A percentile compares a stretch with the other conserved stretches of the same genome.
Evolutionary conservation across 2,888 invertebrate genomes (phyloP).

Genomic region (Epistrophe grossulariae): DNA sequence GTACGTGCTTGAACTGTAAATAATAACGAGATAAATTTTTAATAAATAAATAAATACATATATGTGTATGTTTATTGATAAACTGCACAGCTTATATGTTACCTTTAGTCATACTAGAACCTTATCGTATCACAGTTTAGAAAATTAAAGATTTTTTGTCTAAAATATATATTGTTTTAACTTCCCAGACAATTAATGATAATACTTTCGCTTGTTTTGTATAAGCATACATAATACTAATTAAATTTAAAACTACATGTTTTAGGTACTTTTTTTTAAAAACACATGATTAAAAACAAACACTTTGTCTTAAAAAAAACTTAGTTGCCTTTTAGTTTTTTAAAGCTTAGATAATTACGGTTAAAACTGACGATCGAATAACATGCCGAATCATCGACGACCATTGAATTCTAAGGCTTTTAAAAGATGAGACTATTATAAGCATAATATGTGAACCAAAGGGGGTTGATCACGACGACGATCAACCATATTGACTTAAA

Average conservation of each 20-base stretch:
- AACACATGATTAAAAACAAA: background rate
- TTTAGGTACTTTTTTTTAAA: background rate
- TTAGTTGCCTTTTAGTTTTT: too few species aligned
- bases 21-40: background rate
- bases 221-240: too few species aligned
- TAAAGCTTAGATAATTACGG: too few species aligned
- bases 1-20: constrained; percentile 81
- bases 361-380: background rate
- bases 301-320: too few species aligned
- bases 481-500: constrained; percentile 46
- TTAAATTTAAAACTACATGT: background rate
- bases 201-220: background rate
- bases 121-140: background rate
- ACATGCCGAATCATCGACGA: constrained; percentile 44
- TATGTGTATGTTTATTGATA: background rate
- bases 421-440: constrained; percentile 10
- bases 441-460: constrained; percentile 50
- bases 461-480: constrained; percentile 24
- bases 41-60: too few species aligned
- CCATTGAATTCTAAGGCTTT: constrained; percentile 29
- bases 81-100: background rate
- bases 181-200: background rate
- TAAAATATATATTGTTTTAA: background rate
- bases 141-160: background rate
- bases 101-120: constrained; percentile 54